Conservation (phyloP, 2,113 vertebrate species). For the Platichthys flesus region DNA sequence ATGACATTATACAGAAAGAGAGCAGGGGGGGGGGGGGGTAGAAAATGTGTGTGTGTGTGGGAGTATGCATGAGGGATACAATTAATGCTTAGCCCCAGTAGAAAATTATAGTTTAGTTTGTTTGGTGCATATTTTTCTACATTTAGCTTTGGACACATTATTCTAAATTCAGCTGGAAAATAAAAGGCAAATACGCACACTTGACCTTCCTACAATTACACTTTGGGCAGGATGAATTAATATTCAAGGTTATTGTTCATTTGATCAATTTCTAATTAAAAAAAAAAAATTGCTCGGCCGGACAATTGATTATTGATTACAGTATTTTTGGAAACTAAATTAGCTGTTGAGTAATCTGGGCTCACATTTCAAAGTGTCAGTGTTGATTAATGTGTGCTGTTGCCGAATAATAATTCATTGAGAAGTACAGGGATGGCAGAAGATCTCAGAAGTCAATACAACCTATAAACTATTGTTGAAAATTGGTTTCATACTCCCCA, state of each 20-base stretch:
- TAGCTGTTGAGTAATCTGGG: background rate
- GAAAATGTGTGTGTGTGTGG: slow-evolving; percentile 6
- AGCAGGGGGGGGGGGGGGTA: slow-evolving; percentile 2
- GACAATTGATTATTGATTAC: too few relatives aligned
- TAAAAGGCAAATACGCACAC: slow-evolving; percentile 3
- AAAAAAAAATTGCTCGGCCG: slow-evolving; percentile 49
- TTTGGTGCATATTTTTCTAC: background rate
- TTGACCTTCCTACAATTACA: slow-evolving; percentile 3
- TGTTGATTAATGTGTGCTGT: too few relatives aligned
- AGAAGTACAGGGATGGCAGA: background rate
- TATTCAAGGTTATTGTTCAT: background rate
- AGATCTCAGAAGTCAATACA: background rate
- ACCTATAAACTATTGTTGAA: too few relatives aligned
- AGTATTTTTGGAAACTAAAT: background rate
- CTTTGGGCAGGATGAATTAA: background rate
- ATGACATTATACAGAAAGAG: slow-evolving; percentile 64
- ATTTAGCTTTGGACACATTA: slow-evolving; percentile 13
- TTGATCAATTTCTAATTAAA: slow-evolving; percentile 17
- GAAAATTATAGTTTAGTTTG: slow-evolving; percentile 15
- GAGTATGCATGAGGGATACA: slow-evolving; percentile 9
- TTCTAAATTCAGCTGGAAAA: background rate
- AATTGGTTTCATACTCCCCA: too few relatives aligned
- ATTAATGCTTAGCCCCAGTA: slow-evolving; percentile 28
- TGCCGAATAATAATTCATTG: too few relatives aligned
- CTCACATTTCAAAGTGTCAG: too few relatives aligned